Conservation (phyloP, 2,888 invertebrate species). For the Archips crataeganus region DNA sequence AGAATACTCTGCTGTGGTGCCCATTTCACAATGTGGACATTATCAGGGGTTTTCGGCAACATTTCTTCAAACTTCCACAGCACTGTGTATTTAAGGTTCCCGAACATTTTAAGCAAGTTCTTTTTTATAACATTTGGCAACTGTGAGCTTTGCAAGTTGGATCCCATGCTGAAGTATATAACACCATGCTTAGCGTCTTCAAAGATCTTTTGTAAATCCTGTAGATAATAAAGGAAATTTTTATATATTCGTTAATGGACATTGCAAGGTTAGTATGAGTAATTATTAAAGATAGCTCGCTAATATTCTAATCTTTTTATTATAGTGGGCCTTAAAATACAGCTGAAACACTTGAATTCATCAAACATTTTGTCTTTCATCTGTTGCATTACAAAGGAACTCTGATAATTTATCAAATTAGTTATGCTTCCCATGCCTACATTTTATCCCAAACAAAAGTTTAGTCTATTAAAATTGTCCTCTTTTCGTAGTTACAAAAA, state of each 20-base stretch:
- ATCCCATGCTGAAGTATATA: slow-evolving; percentile 73
- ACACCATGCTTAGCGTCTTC: slow-evolving; percentile 65
- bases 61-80: slow-evolving; percentile 76
- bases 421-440: too few relatives aligned
- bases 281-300: too few relatives aligned
- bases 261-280: not conserved
- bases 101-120: slow-evolving; percentile 63
- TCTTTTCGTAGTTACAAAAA: too few relatives aligned
- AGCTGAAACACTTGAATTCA: too few relatives aligned
- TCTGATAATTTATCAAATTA: too few relatives aligned
- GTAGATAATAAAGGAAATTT: not conserved
- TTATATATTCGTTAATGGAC: too few relatives aligned
- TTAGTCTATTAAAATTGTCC: too few relatives aligned
- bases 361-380: too few relatives aligned
- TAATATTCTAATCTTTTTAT: too few relatives aligned
- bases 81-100: slow-evolving; percentile 70
- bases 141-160: slow-evolving; percentile 59
- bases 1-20: slow-evolving; percentile 63
- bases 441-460: too few relatives aligned
- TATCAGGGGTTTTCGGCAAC: slow-evolving; percentile 61
- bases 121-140: slow-evolving; percentile 56
- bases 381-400: too few relatives aligned
- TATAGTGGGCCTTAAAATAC: too few relatives aligned
- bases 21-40: slow-evolving; percentile 74
- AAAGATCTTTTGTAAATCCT: slow-evolving; percentile 64